phyloP scores from a whole-genome alignment of 2,888 invertebrate genomes.

The Lamproptera curius region DNA sequence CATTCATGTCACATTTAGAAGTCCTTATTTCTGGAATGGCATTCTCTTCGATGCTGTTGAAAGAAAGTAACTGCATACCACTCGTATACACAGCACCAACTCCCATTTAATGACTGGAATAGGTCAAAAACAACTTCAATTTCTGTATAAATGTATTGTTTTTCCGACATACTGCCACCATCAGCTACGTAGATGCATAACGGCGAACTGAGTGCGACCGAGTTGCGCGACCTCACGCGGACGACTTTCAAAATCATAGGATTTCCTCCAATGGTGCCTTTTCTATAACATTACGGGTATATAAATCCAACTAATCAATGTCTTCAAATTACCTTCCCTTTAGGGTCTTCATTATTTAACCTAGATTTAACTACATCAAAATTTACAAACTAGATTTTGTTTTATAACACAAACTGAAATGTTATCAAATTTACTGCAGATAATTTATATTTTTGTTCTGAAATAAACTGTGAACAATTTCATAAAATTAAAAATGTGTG shows the following conservation, averaged over 20 bases:
- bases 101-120: constrained; percentile 10
- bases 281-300: constrained; percentile 77
- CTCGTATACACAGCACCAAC: neutral
- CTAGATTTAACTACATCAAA: constrained; percentile 44
- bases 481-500: constrained; percentile 35
- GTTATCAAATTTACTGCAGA: constrained; percentile 21
- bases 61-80: constrained; percentile 1
- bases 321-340: constrained; percentile 31
- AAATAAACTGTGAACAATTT: constrained; percentile 53
- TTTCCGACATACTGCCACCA: constrained; percentile 41
- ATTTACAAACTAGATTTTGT: constrained; percentile 44
- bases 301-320: constrained; percentile 54
- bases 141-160: constrained; percentile 37
- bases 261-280: constrained; percentile 75
- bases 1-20: neutral
- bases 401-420: constrained; percentile 39
- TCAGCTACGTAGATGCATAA: constrained; percentile 42
- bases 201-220: constrained; percentile 21
- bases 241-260: constrained; percentile 70
- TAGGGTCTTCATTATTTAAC: constrained; percentile 45
- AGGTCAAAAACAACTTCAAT: constrained; percentile 33
- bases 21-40: neutral
- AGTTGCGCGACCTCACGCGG: constrained; percentile 50
- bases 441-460: constrained; percentile 45
- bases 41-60: neutral